Evolutionary conservation across 2,888 invertebrate species (phyloP), one percentile per base, ranked within the genome.

Genomic region (Leucoptera coffeella): DNA sequence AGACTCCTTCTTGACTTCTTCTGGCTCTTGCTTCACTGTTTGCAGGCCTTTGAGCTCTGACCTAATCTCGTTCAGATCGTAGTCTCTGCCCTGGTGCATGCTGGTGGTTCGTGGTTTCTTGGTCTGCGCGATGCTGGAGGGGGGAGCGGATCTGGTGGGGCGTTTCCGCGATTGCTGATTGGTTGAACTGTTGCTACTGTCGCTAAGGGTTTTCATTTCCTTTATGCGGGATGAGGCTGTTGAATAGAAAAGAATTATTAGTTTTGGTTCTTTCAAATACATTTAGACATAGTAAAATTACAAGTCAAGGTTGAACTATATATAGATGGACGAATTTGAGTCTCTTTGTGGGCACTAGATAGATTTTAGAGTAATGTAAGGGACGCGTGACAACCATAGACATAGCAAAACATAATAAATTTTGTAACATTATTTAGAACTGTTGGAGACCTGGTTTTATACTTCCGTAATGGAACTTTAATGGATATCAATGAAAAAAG

Each of bases 41-140:
- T 65, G 59, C 2, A 88, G 78, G 4, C 88, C 89, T 52, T 89
- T 90, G 3, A 89, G 55, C 47, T 90, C 89, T 0, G 86, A 86
- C 36, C 88, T 71, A 30, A 90, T 88, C 59, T 88, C 85, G 54
- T 85, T 87, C 13, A 90, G 69, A 55, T 90, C 89, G 45, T 85
- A 87, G 43, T 88, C 88, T 4, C 85, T 73, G 2, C 67, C 67
- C 33, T 56, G 58, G 31, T 57, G 60, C 6, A 9, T 7, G 2
- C 40, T 37, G 7, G 49, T 33, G 6, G 44, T 33, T 1, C 67
- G 54, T 1, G 48, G 41, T 37, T 58, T 62, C 36, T 67, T 67
- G 3, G 58, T 43, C 1, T 64, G 62, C 0, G 64, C 58, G 1
- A 47, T 45, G 12, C 47, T 42, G 2, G 61, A 54, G 0, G 60